phyloP scores from a whole-genome alignment of 1,140 invertebrate species.

The Micrasema longulum region DNA sequence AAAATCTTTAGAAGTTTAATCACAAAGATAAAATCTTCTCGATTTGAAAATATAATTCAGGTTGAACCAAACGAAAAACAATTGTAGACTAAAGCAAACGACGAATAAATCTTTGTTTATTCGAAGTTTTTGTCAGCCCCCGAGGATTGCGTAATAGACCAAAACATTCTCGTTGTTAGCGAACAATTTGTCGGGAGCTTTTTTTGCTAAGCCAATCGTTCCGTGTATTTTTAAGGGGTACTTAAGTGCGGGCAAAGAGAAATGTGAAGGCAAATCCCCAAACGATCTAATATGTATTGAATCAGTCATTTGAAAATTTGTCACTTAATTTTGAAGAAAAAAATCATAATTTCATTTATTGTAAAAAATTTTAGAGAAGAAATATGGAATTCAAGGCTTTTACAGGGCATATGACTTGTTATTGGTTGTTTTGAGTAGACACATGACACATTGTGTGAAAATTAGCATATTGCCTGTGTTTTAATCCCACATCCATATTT shows the following conservation, averaged over 20 bases:
- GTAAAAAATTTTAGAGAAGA: too few species aligned
- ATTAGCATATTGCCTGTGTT: too few species aligned
- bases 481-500: too few species aligned
- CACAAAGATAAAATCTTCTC: too few species aligned
- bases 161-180: constrained; percentile 28
- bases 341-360: too few species aligned
- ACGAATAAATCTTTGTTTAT: constrained; percentile 36
- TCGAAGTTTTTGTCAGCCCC: constrained; percentile 16
- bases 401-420: too few species aligned
- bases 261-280: background rate
- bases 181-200: constrained; percentile 22
- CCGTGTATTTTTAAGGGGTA: constrained; percentile 11
- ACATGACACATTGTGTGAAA: too few species aligned
- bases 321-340: too few species aligned
- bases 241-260: background rate
- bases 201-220: constrained; percentile 16
- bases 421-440: too few species aligned
- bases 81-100: constrained; percentile 15
- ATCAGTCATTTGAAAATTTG: background rate
- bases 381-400: too few species aligned
- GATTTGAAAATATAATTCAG: background rate
- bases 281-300: background rate
- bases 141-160: constrained; percentile 30
- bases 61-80: constrained; percentile 8
- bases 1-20: too few species aligned